Evolutionary conservation across 1,140 invertebrate species (phyloP).

Genomic region (Mylabris phalerata): DNA sequence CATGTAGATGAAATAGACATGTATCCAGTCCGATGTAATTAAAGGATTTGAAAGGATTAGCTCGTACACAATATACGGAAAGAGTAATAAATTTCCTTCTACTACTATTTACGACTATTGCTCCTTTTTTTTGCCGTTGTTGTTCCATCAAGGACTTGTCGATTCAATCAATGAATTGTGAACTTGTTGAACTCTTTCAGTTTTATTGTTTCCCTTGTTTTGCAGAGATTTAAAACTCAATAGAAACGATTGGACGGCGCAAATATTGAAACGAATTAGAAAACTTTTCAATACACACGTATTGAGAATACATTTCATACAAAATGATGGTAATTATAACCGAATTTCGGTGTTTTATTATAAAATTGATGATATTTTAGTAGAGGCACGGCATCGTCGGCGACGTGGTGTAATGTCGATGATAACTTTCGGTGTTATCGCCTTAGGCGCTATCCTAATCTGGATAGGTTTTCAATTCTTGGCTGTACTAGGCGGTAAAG

Average conservation of each 20-base stretch:
- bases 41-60: no score
- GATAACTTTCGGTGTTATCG: constrained; percentile 64
- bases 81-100: no score
- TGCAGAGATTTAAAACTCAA: neutral
- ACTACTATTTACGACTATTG: no score
- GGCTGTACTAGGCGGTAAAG: constrained; percentile 68
- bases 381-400: neutral
- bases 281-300: constrained; percentile 50
- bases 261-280: constrained; percentile 42
- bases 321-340: neutral
- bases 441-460: constrained; percentile 61
- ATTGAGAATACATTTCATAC: constrained; percentile 47
- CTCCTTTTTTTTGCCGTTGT: no score
- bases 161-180: no score
- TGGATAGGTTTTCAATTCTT: constrained; percentile 74
- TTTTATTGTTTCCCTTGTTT: neutral
- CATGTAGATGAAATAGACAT: no score
- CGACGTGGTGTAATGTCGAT: constrained; percentile 48
- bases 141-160: no score
- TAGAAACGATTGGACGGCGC: constrained; percentile 9
- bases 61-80: no score
- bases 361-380: neutral
- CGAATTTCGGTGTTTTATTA: neutral
- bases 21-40: no score
- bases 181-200: no score